Percentiles rank a stretch among this genome's conserved stretches.
Evolutionary conservation across 2,113 vertebrate genomes (phyloP).

Genomic region (Mesembrinibis cayennensis): DNA sequence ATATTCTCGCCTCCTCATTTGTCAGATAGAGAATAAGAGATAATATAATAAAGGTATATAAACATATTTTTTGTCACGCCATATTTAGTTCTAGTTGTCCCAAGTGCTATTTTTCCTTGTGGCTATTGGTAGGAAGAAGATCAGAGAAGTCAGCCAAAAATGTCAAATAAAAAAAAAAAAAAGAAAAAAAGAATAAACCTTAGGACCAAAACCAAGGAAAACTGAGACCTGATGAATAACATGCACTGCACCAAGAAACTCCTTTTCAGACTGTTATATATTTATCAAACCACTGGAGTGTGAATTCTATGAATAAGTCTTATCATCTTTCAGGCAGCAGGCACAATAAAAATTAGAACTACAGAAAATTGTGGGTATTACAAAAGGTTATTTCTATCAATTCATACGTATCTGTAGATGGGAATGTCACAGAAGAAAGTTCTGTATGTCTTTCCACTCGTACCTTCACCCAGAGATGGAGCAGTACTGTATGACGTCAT

Average conservation of each 20-base stretch:
- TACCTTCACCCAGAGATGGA: conserved; percentile 9
- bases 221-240: conserved; percentile 72
- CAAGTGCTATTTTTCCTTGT: conserved; percentile 47
- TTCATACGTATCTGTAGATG: not conserved
- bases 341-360: conserved; percentile 70
- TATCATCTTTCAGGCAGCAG: conserved; percentile 65
- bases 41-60: conserved; percentile 72
- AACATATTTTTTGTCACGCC: conserved; percentile 47
- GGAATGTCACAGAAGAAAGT: conserved; percentile 39
- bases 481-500: not conserved
- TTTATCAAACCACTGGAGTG: conserved; percentile 77
- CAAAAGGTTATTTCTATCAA: conserved; percentile 54
- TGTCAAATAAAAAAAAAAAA: conserved; percentile 32
- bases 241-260: conserved; percentile 67
- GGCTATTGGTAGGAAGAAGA: conserved; percentile 27
- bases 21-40: conserved; percentile 66
- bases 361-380: conserved; percentile 57
- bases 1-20: conserved; percentile 54
- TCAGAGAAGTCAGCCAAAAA: conserved; percentile 57
- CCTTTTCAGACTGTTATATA: conserved; percentile 74
- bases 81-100: conserved; percentile 45
- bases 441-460: not conserved
- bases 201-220: conserved; percentile 54
- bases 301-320: conserved; percentile 76
- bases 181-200: not conserved